A percentile compares a stretch with the other conserved stretches of the same genome.
Evolutionary conservation across 2,888 invertebrate genomes (phyloP).

Genomic region (Venustoraphidia nigricollis): DNA sequence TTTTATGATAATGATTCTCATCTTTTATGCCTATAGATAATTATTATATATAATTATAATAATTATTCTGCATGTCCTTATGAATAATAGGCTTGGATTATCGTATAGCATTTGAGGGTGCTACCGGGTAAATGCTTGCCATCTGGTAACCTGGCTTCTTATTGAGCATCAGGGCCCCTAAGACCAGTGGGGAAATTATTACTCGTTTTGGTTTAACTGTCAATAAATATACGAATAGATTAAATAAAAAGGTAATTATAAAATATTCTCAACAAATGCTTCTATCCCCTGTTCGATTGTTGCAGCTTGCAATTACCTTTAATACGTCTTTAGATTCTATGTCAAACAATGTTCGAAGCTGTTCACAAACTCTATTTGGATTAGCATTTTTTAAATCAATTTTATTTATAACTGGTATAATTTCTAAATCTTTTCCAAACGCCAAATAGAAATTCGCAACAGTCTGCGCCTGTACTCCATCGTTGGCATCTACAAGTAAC

Average conservation of each 20-base stretch:
- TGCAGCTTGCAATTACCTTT: constrained; percentile 34
- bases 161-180: no score
- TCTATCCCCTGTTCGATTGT: no score
- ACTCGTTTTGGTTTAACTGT: no score
- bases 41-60: no score
- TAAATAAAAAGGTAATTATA: no score
- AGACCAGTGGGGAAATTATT: no score
- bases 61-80: neutral
- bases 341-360: constrained; percentile 68
- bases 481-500: constrained; percentile 89
- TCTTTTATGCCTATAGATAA: no score
- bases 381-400: constrained; percentile 86
- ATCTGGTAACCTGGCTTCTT: no score
- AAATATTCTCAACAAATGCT: no score
- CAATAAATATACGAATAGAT: no score
- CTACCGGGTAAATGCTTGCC: no score
- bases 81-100: neutral
- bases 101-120: neutral
- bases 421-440: constrained; percentile 58
- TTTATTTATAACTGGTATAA: constrained; percentile 92
- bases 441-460: constrained; percentile 93
- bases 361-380: constrained; percentile 65
- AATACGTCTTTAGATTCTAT: constrained; percentile 58
- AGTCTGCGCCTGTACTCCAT: constrained; percentile 93
- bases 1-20: no score